Evolutionary conservation across 2,113 vertebrate species (phyloP).

Genomic region (Grammomys surdaster): DNA sequence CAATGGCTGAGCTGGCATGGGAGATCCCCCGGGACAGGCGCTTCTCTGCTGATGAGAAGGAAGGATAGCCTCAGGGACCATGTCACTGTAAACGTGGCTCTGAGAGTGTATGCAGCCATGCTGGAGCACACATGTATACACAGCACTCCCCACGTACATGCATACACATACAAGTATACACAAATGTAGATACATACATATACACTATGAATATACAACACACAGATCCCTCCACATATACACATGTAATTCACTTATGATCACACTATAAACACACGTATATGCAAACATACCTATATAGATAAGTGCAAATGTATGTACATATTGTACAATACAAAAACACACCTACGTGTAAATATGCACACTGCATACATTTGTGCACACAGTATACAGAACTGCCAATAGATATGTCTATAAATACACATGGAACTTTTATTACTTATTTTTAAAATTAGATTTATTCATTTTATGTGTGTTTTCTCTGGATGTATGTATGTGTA

Average conservation of each 20-base stretch:
- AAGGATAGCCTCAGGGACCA: background rate
- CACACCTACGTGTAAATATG: background rate
- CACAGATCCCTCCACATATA: background rate
- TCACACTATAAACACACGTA: background rate
- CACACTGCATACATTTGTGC: background rate
- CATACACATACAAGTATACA: background rate
- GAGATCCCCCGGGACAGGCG: conserved; percentile 98
- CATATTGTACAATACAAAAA: background rate
- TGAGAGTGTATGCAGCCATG: background rate
- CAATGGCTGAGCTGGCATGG: conserved; percentile 99
- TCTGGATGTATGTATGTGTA: background rate
- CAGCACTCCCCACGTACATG: background rate
- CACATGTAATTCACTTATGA: background rate
- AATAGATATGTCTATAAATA: background rate
- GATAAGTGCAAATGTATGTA: background rate
- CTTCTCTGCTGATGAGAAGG: conserved; percentile 89
- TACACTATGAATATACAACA: background rate
- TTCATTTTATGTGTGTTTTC: background rate
- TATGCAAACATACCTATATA: background rate
- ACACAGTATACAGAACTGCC: background rate
- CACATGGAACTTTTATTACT: background rate
- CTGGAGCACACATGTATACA: background rate
- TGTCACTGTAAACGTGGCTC: background rate
- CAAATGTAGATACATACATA: background rate
- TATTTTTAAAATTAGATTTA: background rate